Base-by-base conservation (phyloP, 2,113 vertebrate genomes). In the Asarcornis scutulata region DNA sequence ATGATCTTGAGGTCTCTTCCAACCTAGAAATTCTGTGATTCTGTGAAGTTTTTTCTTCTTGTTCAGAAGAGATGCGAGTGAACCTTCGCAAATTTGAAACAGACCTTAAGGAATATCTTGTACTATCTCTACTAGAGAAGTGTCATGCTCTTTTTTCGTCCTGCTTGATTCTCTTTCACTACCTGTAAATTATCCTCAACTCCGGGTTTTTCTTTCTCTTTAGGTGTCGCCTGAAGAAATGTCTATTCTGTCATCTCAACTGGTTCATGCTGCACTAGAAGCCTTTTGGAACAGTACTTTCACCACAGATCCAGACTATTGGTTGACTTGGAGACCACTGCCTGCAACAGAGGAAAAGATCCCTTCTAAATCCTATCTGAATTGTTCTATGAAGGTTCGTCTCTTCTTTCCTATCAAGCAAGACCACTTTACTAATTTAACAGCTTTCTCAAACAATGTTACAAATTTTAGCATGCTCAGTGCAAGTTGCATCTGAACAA, bases 241-340 rank as follows among this genome's bases (percentile, higher is more conserved):
- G 34, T 96, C 97, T 74, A 52, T 98, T 93, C 95, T 99, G 76
- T 99, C 99, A 97, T 98, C 98, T 58, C 98, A 98, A 60, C 97
- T 99, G 21, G 68, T 99, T 67, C 98, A 95, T 11, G 98, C 98
- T 82, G 98, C 96, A 5, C 97, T 99, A 92, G 84, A 91, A 17
- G 98, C 98, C 17, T 98, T 99, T 79, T 99, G 99, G 99, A 99
- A 89, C 75, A 98, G 98, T 96, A 98, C 98, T 32, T 98, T 99
- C 56, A 98, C 98, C 84, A 98, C 97, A 1, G 97, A 99, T 83
- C 99, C 99, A 52, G 98, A 99, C 36, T 98, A 97, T 90, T 99
- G 99, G 99, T 97, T 99, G 20, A 98, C 97, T 8, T 99, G 99
- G 99, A 98, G 95, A 89, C 98, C 98, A 1, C 58, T 98, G 42